Evolutionary conservation across 2,797 vertebrate species (phyloP).

Genomic region (Pseudocheirus occidentalis): DNA sequence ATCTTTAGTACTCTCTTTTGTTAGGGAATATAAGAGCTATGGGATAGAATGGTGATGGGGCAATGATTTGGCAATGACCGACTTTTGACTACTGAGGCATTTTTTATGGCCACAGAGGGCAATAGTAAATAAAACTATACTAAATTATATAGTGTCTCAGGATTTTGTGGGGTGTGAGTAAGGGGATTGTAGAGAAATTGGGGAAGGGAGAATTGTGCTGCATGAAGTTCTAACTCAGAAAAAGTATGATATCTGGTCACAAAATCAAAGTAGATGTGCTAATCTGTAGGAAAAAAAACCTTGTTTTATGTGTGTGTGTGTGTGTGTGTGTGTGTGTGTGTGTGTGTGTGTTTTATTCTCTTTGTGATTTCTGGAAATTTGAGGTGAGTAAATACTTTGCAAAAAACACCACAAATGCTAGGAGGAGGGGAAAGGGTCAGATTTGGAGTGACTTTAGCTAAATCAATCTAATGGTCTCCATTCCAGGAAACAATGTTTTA

Average conservation of each 20-base stretch:
- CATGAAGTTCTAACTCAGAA: constrained; percentile 71
- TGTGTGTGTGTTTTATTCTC: not conserved
- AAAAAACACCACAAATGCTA: not conserved
- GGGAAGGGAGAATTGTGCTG: constrained; percentile 63
- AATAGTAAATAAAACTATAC: constrained; percentile 78
- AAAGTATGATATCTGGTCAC: constrained; percentile 55
- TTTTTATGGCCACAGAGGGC: constrained; percentile 81
- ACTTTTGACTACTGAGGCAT: constrained; percentile 73
- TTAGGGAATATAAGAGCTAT: not conserved
- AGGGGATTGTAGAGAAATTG: constrained; percentile 10
- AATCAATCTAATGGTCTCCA: not conserved
- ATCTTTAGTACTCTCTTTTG: constrained; percentile 1
- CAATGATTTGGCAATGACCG: constrained; percentile 57
- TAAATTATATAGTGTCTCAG: constrained; percentile 65
- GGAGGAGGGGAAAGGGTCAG: not conserved
- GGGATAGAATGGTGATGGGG: not conserved
- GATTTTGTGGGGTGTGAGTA: not conserved
- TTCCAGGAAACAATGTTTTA: not conserved
- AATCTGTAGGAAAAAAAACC: not conserved
- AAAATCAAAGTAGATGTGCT: not conserved
- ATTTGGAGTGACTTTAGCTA: not conserved
- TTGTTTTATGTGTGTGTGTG: not conserved
- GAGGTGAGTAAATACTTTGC: not conserved
- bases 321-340: not conserved
- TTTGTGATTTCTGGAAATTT: not conserved